Base-by-base conservation (phyloP, 2,113 vertebrate genomes). In the Scopus umbretta region DNA sequence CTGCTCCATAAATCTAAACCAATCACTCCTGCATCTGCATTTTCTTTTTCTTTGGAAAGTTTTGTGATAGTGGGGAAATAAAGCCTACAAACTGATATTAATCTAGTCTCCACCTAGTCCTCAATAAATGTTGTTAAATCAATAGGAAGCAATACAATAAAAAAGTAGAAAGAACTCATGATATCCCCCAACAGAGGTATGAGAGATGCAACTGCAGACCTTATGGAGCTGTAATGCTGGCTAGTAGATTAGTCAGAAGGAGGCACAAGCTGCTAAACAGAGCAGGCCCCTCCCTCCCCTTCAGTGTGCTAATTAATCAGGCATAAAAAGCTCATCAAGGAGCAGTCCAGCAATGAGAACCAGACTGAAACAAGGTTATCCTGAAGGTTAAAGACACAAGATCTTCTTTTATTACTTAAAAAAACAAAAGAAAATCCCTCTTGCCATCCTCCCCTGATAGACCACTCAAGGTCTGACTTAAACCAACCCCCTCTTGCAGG, bases 271-370 rank as follows among this genome's bases (percentile, higher is more conserved):
- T 94, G 88, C 91, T 96, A 65, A 97, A 95, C 79, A 95, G 75
- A 95, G 56, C 86, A 95, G 30, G 38, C 20, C 42, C 70, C 73
- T 70, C 23, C 27, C 56, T 36, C 17, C 30, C 42, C 72, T 88
- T 91, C 88, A 70, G 66, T 55, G 80, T 85, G 65, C 92, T 98
- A 97, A 97, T 97, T 98, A 98, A 96, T 97, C 97, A 97, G 87
- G 96, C 96, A 95, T 92, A 96, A 95, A 97, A 97, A 96, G 81
- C 97, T 97, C 97, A 97, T 98, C 97, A 97, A 97, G 97, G 66
- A 97, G 72, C 90, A 93, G 96, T 88, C 97, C 97, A 94, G 94
- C 91, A 89, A 90, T 20, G 95, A 95, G 83, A 97, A 85, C 79
- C 66, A 95, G 81, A 72, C 47, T 95, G 89, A 88, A 92, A 90